These are phyloP conservation scores for Thryonomys swinderianus DNA, from an alignment of 2,113 vertebrate genomes.

Conservation along the genomic window DNA sequence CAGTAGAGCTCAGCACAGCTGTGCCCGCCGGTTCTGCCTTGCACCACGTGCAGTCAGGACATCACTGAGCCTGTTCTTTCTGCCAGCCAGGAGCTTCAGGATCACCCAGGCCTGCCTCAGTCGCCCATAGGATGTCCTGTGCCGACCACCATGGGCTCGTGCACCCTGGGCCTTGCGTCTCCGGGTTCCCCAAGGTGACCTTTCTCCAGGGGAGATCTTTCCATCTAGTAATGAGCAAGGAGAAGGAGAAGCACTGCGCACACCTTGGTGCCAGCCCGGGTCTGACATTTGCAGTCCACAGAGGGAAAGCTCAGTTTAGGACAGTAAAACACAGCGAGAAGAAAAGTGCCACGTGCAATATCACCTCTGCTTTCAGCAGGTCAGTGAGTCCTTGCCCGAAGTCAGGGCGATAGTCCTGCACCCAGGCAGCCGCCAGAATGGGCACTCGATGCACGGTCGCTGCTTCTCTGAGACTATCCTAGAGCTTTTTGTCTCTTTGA, in stretches of 20 bases:
- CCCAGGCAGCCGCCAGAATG: not conserved
- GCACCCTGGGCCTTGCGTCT: not conserved
- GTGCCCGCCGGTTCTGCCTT: not conserved
- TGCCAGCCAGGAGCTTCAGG: constrained; percentile 48
- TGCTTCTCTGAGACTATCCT: not conserved
- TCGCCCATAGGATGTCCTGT: constrained; percentile 49
- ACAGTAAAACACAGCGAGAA: too few relatives aligned
- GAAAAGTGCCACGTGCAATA: too few relatives aligned
- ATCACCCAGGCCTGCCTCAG: constrained; percentile 56
- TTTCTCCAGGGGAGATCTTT: not conserved
- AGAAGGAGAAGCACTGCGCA: not conserved
- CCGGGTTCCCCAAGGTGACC: constrained; percentile 8
- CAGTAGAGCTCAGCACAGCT: not conserved
- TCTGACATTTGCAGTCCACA: too few relatives aligned
- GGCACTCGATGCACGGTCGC: not conserved
- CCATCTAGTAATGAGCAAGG: not conserved
- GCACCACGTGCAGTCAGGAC: not conserved
- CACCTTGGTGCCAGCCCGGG: not conserved
- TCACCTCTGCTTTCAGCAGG: too few relatives aligned
- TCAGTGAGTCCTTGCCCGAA: too few relatives aligned
- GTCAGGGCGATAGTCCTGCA: not conserved
- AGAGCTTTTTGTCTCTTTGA: not conserved
- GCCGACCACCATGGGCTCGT: not conserved
- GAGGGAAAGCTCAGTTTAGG: too few relatives aligned
- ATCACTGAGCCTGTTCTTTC: constrained; percentile 43